phyloP scores from a whole-genome alignment of 1,140 invertebrate genomes.

The Diorhabda sublineata region DNA sequence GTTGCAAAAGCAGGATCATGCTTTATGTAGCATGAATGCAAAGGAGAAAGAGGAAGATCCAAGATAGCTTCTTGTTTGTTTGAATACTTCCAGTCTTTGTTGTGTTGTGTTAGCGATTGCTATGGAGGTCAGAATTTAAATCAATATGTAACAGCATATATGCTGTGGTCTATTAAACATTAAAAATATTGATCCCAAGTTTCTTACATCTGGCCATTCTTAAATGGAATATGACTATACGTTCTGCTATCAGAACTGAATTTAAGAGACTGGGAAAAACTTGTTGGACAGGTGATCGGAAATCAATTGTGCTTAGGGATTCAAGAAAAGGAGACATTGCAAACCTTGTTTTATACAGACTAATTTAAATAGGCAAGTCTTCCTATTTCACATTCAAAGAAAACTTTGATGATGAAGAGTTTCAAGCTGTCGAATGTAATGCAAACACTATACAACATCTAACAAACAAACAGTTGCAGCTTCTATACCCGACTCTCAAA shows the following conservation, averaged over 20 bases:
- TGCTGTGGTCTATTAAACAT: conserved; percentile 13
- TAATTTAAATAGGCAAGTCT: too few relatives aligned
- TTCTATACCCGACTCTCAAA: too few relatives aligned
- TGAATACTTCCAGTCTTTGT: conserved; percentile 16
- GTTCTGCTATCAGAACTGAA: not conserved
- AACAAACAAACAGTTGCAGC: too few relatives aligned
- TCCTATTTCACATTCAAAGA: too few relatives aligned
- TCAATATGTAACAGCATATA: conserved; percentile 9
- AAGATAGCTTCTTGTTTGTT: conserved; percentile 16
- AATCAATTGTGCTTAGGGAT: not conserved
- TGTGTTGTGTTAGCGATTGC: conserved; percentile 16
- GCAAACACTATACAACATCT: too few relatives aligned
- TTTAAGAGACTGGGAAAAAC: not conserved
- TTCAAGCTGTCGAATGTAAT: too few relatives aligned
- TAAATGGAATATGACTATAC: conserved; percentile 19
- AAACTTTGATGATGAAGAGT: too few relatives aligned
- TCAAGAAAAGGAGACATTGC: too few relatives aligned
- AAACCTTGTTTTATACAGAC: too few relatives aligned
- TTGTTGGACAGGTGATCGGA: not conserved
- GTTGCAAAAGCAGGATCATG: conserved; percentile 15
- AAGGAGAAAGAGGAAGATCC: conserved; percentile 21
- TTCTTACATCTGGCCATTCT: conserved; percentile 16
- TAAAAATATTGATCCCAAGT: conserved; percentile 17
- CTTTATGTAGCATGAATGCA: conserved; percentile 18
- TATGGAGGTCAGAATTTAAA: conserved; percentile 20